Evolutionary conservation across 1,140 invertebrate species (phyloP).

Genomic region (Drosophila mojavensis): DNA sequence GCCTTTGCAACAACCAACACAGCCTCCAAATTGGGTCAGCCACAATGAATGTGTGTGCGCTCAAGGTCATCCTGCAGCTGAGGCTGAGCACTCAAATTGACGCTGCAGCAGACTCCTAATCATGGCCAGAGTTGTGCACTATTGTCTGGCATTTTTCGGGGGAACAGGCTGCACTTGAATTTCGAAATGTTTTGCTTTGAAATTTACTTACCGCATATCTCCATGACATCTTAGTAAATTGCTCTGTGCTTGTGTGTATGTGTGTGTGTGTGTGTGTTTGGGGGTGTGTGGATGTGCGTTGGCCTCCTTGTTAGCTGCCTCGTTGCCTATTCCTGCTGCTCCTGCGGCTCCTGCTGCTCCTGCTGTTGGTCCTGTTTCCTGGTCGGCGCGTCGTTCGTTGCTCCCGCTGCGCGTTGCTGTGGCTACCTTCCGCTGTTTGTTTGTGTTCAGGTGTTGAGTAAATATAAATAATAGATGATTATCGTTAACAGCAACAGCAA

Average conservation of each 20-base stretch:
- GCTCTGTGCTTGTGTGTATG: conserved; percentile 31
- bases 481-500: too few species aligned
- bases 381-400: conserved; percentile 41
- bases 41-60: conserved; percentile 10
- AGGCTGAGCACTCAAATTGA: too few species aligned
- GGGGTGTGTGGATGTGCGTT: conserved; percentile 35
- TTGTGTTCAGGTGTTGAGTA: conserved; percentile 45
- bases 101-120: neutral
- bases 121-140: neutral
- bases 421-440: conserved; percentile 33
- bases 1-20: conserved; percentile 7
- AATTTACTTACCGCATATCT: conserved; percentile 78
- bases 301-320: conserved; percentile 19
- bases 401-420: conserved; percentile 44
- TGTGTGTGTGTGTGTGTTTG: conserved; percentile 37
- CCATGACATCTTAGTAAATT: conserved; percentile 75
- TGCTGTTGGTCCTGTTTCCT: conserved; percentile 27
- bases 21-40: conserved; percentile 37
- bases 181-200: neutral
- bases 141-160: too few species aligned
- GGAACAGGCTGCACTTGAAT: conserved; percentile 7
- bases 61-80: conserved; percentile 50
- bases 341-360: conserved; percentile 8
- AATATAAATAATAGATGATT: conserved; percentile 48
- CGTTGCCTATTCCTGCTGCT: conserved; percentile 15